A percentile compares a stretch with the other conserved stretches of the same genome.
Conservation (phyloP, 2,888 invertebrate species). For the Cantharis flavilabris region DNA sequence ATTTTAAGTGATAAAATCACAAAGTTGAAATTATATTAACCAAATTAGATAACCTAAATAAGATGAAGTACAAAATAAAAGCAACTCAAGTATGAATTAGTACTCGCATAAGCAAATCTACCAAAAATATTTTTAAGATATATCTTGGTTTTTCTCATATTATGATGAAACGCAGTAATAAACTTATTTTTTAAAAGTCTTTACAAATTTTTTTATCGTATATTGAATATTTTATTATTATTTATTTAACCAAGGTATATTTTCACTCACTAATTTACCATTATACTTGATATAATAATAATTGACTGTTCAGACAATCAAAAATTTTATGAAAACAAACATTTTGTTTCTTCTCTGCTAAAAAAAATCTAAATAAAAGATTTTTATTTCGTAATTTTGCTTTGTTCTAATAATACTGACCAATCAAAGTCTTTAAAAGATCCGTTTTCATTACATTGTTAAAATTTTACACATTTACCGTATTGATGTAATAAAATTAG, state of each 20-base stretch:
- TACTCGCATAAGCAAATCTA: background rate
- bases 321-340: too few species aligned
- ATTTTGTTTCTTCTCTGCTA: background rate
- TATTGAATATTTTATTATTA: too few species aligned
- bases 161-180: background rate
- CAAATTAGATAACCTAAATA: background rate
- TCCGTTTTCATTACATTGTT: background rate
- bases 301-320: too few species aligned
- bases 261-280: too few species aligned
- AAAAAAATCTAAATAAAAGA: background rate
- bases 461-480: background rate
- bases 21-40: background rate
- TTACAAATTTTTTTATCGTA: background rate
- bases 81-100: too few species aligned
- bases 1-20: background rate
- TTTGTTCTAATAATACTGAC: background rate
- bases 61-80: background rate
- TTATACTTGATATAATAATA: too few species aligned
- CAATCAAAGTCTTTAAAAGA: background rate
- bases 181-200: background rate
- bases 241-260: too few species aligned
- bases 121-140: background rate
- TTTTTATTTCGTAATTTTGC: background rate
- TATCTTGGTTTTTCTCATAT: background rate
- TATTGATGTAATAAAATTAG: background rate